Conservation (phyloP, 2,797 vertebrate genomes). For the Enteromius viviparus region DNA sequence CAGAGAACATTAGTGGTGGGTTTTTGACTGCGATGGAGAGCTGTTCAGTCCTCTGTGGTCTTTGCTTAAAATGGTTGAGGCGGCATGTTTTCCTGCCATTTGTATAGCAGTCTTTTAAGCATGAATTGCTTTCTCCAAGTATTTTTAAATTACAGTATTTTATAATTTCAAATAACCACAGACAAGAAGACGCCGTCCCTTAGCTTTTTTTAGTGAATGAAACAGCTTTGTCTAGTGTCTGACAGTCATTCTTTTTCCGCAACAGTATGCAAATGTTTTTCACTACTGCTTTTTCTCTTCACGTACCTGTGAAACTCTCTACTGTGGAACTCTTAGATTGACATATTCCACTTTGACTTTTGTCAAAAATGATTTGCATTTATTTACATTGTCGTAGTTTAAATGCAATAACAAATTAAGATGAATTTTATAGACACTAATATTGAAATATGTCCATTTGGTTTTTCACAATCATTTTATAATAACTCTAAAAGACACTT, state of each 20-base stretch:
- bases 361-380: neutral
- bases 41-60: neutral
- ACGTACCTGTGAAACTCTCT: neutral
- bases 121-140: neutral
- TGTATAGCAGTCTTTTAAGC: neutral
- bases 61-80: neutral
- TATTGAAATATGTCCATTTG: neutral
- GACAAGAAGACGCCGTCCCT: constrained; percentile 12
- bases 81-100: neutral
- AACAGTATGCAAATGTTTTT: neutral
- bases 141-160: neutral
- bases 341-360: neutral
- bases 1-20: constrained; percentile 19
- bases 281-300: neutral
- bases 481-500: neutral
- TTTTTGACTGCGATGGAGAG: neutral
- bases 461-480: neutral
- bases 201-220: neutral
- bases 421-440: neutral
- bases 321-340: neutral
- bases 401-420: neutral
- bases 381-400: neutral
- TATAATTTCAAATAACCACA: constrained; percentile 6
- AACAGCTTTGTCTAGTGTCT: neutral
- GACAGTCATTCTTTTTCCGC: neutral